Evolutionary conservation across 2,888 invertebrate genomes (phyloP), one percentile per base, ranked within the genome.

Genomic region (Phoenoteleia sp.): DNA sequence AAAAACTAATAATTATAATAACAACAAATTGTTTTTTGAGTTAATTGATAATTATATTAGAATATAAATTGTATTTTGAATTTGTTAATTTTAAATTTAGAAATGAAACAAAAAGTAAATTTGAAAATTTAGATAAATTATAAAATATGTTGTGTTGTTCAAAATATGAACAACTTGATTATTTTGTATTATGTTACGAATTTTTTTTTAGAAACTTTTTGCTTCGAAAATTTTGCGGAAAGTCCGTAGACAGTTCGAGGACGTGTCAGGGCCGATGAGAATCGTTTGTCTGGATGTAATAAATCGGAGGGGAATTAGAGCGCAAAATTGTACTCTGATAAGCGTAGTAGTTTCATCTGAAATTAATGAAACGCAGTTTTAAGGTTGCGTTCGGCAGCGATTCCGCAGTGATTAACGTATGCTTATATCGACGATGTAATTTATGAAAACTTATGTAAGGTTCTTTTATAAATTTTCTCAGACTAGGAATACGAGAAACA

Each of bases 221-320:
- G 23, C 56, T 42, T 1, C 54, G 21, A 52, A 72, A 66, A 29
- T n/a, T 66, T 67, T 47, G 45, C 33, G 39, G 19, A 62, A 69
- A 60, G 49, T 25, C 5, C 36, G 29, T 2, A 49, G 66, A 27
- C 49, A 52, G 66, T 81, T 81, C 49, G 81, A 81, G 81, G 74
- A 81, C 81, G 74, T 74, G 74, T 81, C 81, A 81, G 74, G 81
- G 81, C 23, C 81, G 67, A 74, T 81, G 72, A 3, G 58, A 74
- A 72, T 72, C 72, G 67, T 74, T 80, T 58, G 74, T 81, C 81
- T 74, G 74, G 67, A 52, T 80, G 64, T 80, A 52, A 71, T 80
- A 80, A 71, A 80, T 80, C 64, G 71, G 54, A 11, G 29, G 47
- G 19, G 71, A 80, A 80, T 80, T 71, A 64, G 79, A 80, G 79